Evolutionary conservation across 1,140 invertebrate species (phyloP).

Genomic region (Lycorma delicatula): DNA sequence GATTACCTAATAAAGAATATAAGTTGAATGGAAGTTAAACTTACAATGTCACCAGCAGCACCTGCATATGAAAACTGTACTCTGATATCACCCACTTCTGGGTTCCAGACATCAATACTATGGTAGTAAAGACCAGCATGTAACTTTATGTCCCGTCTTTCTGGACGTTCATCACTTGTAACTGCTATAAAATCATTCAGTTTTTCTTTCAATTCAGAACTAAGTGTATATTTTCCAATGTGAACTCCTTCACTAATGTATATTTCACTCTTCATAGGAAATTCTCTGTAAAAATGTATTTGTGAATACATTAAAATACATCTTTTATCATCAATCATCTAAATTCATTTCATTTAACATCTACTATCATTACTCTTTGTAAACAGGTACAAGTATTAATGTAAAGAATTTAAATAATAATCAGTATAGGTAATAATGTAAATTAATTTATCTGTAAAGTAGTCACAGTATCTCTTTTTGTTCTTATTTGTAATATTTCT

Average conservation of each 20-base stretch:
- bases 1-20: no score
- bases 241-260: conserved; percentile 47
- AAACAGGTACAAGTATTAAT: no score
- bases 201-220: conserved; percentile 58
- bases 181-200: conserved; percentile 68
- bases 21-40: no score
- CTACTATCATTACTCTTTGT: no score
- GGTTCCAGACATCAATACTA: conserved; percentile 70
- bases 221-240: conserved; percentile 45
- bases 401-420: no score
- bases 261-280: conserved; percentile 39
- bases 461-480: no score
- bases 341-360: conserved; percentile 6
- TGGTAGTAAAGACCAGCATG: conserved; percentile 81
- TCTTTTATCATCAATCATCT: conserved; percentile 40
- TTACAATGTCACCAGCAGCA: conserved; percentile 60
- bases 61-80: conserved; percentile 78
- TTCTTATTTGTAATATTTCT: no score
- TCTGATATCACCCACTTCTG: conserved; percentile 71
- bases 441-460: no score
- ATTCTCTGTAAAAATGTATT: conserved; percentile 35
- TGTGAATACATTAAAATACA: no score
- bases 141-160: conserved; percentile 68
- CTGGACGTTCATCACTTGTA: conserved; percentile 74
- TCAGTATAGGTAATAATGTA: no score